phyloP scores from a whole-genome alignment of 2,888 invertebrate genomes.

The Agrochola macilenta region DNA sequence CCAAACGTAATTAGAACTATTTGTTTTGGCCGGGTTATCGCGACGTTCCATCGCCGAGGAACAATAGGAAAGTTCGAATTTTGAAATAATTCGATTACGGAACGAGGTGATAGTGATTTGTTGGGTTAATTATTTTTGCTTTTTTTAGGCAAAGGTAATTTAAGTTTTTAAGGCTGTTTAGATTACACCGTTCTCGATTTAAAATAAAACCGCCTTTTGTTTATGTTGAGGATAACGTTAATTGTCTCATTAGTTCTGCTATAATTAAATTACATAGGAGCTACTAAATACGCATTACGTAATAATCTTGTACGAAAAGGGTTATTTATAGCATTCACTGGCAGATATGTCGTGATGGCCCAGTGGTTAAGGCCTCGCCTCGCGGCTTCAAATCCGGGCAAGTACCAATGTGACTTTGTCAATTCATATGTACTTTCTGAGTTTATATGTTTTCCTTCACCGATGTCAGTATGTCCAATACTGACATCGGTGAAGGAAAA shows the following conservation, averaged over 20 bases:
- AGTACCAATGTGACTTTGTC: too few species aligned
- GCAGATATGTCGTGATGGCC: too few species aligned
- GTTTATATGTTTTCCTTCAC: too few species aligned
- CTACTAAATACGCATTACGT: too few species aligned
- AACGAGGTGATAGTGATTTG: slow-evolving; percentile 76
- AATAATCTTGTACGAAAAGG: not conserved
- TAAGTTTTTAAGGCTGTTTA: slow-evolving; percentile 13
- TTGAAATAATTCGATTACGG: slow-evolving; percentile 82
- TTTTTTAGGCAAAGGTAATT: slow-evolving; percentile 40
- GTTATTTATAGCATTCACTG: not conserved
- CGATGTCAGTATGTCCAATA: too few species aligned
- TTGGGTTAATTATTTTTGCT: slow-evolving; percentile 65
- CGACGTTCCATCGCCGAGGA: slow-evolving; percentile 68
- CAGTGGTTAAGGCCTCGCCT: too few species aligned
- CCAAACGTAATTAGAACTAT: slow-evolving; percentile 88
- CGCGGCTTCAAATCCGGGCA: too few species aligned
- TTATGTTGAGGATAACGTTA: slow-evolving; percentile 16
- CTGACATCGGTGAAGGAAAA: too few species aligned
- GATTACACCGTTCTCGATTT: slow-evolving; percentile 12
- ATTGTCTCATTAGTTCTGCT: slow-evolving; percentile 25
- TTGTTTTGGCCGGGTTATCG: slow-evolving; percentile 87
- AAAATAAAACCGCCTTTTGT: slow-evolving; percentile 28
- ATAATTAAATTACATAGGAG: not conserved
- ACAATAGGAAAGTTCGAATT: slow-evolving; percentile 86
- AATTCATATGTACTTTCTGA: too few species aligned